phyloP scores from a whole-genome alignment of 2,888 invertebrate genomes.

The Papilio elwesi region DNA sequence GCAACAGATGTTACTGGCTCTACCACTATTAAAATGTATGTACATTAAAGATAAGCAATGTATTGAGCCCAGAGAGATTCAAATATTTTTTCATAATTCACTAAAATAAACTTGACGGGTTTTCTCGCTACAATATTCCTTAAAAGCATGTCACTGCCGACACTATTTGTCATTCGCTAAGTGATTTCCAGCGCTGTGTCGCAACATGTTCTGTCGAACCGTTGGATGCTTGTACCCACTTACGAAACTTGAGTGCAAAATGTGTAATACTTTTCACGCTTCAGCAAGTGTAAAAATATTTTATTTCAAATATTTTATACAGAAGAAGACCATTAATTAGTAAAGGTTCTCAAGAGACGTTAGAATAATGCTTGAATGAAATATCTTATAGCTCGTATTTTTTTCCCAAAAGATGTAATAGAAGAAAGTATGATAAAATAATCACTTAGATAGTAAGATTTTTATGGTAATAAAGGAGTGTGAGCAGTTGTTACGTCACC shows the following conservation, averaged over 20 bases:
- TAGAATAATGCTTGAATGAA: background rate
- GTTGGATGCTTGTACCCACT: slow-evolving; percentile 9
- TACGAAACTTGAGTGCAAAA: slow-evolving; percentile 17
- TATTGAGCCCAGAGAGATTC: background rate
- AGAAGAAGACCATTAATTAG: background rate
- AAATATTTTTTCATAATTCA: slow-evolving; percentile 16
- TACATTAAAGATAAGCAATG: no score
- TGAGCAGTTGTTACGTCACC: no score
- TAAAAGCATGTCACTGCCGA: slow-evolving; percentile 76
- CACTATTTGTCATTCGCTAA: slow-evolving; percentile 82
- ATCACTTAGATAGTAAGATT: no score
- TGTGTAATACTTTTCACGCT: background rate
- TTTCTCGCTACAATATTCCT: slow-evolving; percentile 41
- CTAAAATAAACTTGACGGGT: slow-evolving; percentile 8
- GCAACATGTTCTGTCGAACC: slow-evolving; percentile 32
- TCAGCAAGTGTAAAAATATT: background rate
- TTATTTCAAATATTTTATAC: background rate
- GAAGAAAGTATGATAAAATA: no score
- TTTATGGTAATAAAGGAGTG: no score
- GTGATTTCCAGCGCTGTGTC: slow-evolving; percentile 71
- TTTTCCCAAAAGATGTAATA: no score
- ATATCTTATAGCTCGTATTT: no score
- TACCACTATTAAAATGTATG: no score
- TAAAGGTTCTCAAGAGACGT: background rate
- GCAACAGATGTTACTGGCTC: no score